Conservation (phyloP, 1,140 invertebrate species). For the Atta colombica region DNA sequence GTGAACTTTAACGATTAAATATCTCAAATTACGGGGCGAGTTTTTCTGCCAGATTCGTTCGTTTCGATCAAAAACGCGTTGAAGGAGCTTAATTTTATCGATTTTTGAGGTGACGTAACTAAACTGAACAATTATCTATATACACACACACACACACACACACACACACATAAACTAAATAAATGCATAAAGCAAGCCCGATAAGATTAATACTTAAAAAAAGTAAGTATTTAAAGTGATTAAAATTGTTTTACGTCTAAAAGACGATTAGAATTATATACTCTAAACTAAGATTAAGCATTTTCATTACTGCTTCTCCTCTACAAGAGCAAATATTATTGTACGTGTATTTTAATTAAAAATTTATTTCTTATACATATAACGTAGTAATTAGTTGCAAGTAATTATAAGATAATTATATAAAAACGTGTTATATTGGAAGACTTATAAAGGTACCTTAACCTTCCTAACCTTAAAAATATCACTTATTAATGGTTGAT, state of each 20-base stretch:
- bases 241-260: background rate
- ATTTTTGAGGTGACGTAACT: no score
- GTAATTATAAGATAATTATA: background rate
- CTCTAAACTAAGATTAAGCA: background rate
- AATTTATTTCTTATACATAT: background rate
- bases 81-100: no score
- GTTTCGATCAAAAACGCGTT: no score
- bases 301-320: background rate
- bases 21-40: no score
- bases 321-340: background rate
- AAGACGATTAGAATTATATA: background rate
- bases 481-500: background rate
- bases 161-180: background rate
- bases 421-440: constrained; percentile 21
- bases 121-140: no score
- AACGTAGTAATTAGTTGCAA: background rate
- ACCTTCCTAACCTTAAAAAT: constrained; percentile 1
- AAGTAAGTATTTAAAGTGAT: constrained; percentile 45
- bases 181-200: constrained; percentile 55
- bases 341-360: background rate
- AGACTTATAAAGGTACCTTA: background rate
- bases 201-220: constrained; percentile 11
- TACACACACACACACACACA: no score
- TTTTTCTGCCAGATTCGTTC: no score
- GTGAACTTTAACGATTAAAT: no score